Evolutionary conservation across 2,797 vertebrate species (phyloP), one percentile per base, ranked within the genome.

Genomic region (Macropodus opercularis): DNA sequence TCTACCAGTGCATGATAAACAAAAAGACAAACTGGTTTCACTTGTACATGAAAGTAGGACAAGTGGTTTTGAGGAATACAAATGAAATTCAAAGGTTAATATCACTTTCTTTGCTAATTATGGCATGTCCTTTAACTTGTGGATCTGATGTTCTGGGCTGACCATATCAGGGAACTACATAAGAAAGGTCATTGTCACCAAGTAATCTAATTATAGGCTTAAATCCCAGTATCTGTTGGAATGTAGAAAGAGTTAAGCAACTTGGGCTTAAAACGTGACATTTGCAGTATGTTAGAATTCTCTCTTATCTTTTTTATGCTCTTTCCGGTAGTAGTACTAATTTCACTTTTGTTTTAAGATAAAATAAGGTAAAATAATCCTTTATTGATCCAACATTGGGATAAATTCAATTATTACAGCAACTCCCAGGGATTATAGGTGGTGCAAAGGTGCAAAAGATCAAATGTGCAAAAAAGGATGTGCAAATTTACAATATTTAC

Each of bases 81-180:
- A 78, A 88, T 83, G 41, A 79, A 77, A 79, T 67, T 36, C 55
- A 90, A 91, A 89, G 85, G 86, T 90, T 91, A 90, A 90, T 80
- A 83, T 86, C 72, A 67, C 62, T 64, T 75, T 77, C 70, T 73
- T 66, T 67, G 79, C 70, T 86, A 86, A 86, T 86, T 85, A 81
- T 53, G 71, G 59, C 68, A 77, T 88, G 80, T 80, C 72, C 70
- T 85, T 83, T 81, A 80, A 63, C 74, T 77, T 83, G 76, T 81
- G 63, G 71, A 70, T 75, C 70, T 60, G 63, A 79, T 80, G 81
- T 85, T 85, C 66, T 68, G 52, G 81, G 55, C 75, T 87, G 84
- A 73, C 79, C 85, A 89, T 86, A 83, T 91, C 86, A 87, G 86
- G 76, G 60, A 79, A 63, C 76, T 79, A 69, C 50, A 63, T 58